A percentile compares a stretch with the other conserved stretches of the same genome.
Evolutionary conservation across 2,113 vertebrate species (phyloP).

Genomic region (Gasterosteus nipponicus): DNA sequence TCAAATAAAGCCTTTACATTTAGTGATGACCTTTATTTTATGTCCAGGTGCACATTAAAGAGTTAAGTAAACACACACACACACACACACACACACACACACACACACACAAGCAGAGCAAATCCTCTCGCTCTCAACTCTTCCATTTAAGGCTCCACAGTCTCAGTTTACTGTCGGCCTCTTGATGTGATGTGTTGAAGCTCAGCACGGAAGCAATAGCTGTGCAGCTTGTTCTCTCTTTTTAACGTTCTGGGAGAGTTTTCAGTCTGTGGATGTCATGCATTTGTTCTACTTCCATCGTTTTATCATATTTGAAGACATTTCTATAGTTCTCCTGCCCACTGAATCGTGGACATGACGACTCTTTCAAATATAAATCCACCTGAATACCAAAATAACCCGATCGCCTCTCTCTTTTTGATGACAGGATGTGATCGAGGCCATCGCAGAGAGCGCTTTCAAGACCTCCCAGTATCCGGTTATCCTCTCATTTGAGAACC

Average conservation of each 20-base stretch:
- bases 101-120: constrained; percentile 11
- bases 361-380: neutral
- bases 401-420: constrained; percentile 14
- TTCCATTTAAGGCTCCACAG: constrained; percentile 71
- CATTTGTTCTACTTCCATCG: neutral
- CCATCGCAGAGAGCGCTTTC: constrained; percentile 96
- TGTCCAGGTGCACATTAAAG: neutral
- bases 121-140: constrained; percentile 41
- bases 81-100: constrained; percentile 14
- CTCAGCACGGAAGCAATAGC: neutral
- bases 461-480: constrained; percentile 95
- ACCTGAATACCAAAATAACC: neutral
- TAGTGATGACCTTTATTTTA: neutral
- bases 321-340: neutral
- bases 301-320: neutral
- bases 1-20: neutral
- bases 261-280: neutral
- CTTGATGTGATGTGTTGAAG: constrained; percentile 14
- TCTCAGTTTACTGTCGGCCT: constrained; percentile 45
- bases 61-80: constrained; percentile 22
- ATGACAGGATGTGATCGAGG: constrained; percentile 94
- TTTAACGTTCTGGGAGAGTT: neutral
- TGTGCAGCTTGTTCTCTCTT: constrained; percentile 29
- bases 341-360: neutral
- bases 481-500: constrained; percentile 97